Evolutionary conservation across 2,797 vertebrate species (phyloP).

Genomic region (Amblyopsis hoosieri): DNA sequence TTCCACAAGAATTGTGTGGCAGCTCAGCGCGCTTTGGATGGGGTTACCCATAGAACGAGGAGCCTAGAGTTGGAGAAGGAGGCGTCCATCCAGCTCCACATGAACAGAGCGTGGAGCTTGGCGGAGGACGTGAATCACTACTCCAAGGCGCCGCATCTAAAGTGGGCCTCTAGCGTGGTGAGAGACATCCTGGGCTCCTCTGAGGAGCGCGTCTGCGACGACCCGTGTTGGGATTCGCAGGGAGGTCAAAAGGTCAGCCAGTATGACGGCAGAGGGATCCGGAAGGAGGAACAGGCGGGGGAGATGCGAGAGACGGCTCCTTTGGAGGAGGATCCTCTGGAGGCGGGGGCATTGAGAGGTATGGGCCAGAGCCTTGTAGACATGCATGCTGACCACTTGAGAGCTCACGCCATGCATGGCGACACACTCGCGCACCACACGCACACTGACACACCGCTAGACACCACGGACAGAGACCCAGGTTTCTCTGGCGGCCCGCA

Average conservation of each 20-base stretch:
- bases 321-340: slow-evolving; percentile 33
- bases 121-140: slow-evolving; percentile 62
- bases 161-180: slow-evolving; percentile 76
- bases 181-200: slow-evolving; percentile 72
- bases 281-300: background rate
- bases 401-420: slow-evolving; percentile 47
- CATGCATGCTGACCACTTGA: slow-evolving; percentile 57
- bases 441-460: slow-evolving; percentile 54
- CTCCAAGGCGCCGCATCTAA: slow-evolving; percentile 78
- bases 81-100: slow-evolving; percentile 54
- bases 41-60: slow-evolving; percentile 34
- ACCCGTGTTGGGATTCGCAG: slow-evolving; percentile 16
- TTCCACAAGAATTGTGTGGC: slow-evolving; percentile 29
- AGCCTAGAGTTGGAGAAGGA: slow-evolving; percentile 43
- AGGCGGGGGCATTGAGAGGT: slow-evolving; percentile 66
- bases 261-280: background rate
- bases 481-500: slow-evolving; percentile 16
- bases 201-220: slow-evolving; percentile 44
- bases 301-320: slow-evolving; percentile 29
- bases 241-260: background rate
- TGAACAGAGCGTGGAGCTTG: slow-evolving; percentile 60
- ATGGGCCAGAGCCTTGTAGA: slow-evolving; percentile 44
- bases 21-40: slow-evolving; percentile 43
- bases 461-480: slow-evolving; percentile 33
- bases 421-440: slow-evolving; percentile 65